phyloP scores from a whole-genome alignment of 1,140 invertebrate genomes.

The Diorhabda sublineata region DNA sequence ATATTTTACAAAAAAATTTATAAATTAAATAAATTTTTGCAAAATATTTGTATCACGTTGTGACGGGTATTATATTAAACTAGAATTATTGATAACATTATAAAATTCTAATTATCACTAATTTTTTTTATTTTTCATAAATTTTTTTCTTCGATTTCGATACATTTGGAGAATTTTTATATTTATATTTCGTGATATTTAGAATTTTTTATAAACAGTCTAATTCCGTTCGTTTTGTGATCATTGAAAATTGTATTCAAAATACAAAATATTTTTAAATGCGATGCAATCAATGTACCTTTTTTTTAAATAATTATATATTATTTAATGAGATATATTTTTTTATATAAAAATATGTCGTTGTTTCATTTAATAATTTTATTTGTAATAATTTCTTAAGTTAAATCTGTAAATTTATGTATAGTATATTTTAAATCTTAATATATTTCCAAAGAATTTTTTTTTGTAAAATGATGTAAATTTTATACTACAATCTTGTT shows the following conservation, averaged over 20 bases:
- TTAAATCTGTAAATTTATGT: slow-evolving; percentile 39
- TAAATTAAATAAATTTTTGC: background rate
- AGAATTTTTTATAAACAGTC: background rate
- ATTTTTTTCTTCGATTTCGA: background rate
- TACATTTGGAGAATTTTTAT: background rate
- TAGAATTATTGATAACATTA: slow-evolving; percentile 34
- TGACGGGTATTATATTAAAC: slow-evolving; percentile 43
- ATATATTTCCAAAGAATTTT: slow-evolving; percentile 42
- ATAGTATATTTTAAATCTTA: slow-evolving; percentile 39
- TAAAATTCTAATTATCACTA: background rate
- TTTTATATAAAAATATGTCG: slow-evolving; percentile 40
- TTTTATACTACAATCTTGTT: slow-evolving; percentile 42
- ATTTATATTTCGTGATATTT: background rate
- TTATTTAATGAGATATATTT: slow-evolving; percentile 34
- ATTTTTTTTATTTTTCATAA: background rate
- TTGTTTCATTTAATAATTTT: slow-evolving; percentile 39
- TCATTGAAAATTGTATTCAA: slow-evolving; percentile 38
- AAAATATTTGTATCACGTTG: slow-evolving; percentile 27
- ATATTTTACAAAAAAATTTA: slow-evolving; percentile 19
- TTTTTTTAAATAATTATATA: slow-evolving; percentile 30
- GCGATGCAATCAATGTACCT: slow-evolving; percentile 36
- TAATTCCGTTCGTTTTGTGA: slow-evolving; percentile 44
- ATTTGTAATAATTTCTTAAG: slow-evolving; percentile 37
- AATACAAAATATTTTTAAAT: slow-evolving; percentile 35
- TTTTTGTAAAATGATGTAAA: slow-evolving; percentile 38